A percentile compares a stretch with the other conserved stretches of the same genome.
Conservation (phyloP, 2,797 vertebrate genomes). For the Myoxocephalus aenaeus region DNA sequence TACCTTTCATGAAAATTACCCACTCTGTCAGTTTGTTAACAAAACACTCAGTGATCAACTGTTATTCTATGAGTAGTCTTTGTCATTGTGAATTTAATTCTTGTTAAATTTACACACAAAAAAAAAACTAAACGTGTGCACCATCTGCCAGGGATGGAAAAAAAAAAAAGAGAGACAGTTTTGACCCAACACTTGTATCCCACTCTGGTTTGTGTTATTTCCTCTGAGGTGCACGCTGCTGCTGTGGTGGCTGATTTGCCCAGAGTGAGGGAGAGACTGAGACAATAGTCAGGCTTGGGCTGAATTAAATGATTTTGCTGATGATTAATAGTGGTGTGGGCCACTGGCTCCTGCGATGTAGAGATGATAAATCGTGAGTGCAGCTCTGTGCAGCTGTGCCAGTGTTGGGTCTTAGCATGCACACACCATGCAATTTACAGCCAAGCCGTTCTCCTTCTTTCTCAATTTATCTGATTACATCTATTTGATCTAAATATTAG, state of each 20-base stretch:
- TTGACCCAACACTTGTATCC: conserved; percentile 58
- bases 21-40: conserved; percentile 23
- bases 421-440: conserved; percentile 80
- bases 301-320: conserved; percentile 86
- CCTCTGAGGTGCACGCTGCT: conserved; percentile 67
- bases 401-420: conserved; percentile 80
- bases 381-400: conserved; percentile 83
- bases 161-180: conserved; percentile 13
- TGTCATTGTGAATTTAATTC: conserved; percentile 29
- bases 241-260: conserved; percentile 73
- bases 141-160: conserved; percentile 51
- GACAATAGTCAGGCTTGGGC: conserved; percentile 82
- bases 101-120: conserved; percentile 19
- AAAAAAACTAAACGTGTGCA: conserved; percentile 32
- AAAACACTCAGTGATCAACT: conserved; percentile 41
- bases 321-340: conserved; percentile 86
- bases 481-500: conserved; percentile 73
- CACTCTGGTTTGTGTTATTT: conserved; percentile 54
- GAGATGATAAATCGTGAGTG: conserved; percentile 85
- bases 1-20: conserved; percentile 33
- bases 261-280: conserved; percentile 75
- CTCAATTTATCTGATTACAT: conserved; percentile 83
- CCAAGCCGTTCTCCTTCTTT: conserved; percentile 74
- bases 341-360: conserved; percentile 81
- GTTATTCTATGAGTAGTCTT: conserved; percentile 9